Evolutionary conservation across 2,113 vertebrate genomes (phyloP).

Genomic region (Todiramphus chloris): DNA sequence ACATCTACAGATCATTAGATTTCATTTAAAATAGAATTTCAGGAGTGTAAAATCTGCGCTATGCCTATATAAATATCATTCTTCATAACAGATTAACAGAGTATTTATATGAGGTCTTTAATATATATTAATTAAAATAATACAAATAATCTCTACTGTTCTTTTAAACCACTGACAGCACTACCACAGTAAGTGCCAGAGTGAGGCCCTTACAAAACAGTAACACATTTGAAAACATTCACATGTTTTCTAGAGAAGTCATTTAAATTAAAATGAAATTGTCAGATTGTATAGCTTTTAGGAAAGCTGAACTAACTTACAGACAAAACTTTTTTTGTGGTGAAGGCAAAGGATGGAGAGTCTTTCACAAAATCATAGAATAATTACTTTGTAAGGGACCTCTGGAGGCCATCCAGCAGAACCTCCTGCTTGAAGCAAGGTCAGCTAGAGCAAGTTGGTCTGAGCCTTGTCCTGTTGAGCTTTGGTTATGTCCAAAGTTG

Average conservation of each 20-base stretch:
- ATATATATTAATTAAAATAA: not conserved
- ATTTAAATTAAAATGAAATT: not conserved
- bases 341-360: not conserved
- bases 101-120: not conserved
- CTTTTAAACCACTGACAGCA: not conserved
- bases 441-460: not conserved
- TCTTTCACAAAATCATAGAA: not conserved
- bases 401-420: not conserved
- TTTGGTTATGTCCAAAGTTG: not conserved
- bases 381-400: not conserved
- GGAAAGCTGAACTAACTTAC: not conserved
- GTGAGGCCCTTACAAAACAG: not conserved
- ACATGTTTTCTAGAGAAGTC: not conserved
- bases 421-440: not conserved
- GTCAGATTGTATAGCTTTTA: not conserved
- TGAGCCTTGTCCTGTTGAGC: not conserved
- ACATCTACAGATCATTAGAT: not conserved
- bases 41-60: not conserved
- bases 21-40: slow-evolving; percentile 1
- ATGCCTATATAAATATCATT: not conserved
- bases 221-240: not conserved
- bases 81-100: not conserved
- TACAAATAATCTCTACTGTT: not conserved
- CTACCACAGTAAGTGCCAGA: not conserved
- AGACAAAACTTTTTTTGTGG: not conserved